Evolutionary conservation across 53 echinoderm and acorn worm species (phyloP).

Genomic region (Henricia sp.): DNA sequence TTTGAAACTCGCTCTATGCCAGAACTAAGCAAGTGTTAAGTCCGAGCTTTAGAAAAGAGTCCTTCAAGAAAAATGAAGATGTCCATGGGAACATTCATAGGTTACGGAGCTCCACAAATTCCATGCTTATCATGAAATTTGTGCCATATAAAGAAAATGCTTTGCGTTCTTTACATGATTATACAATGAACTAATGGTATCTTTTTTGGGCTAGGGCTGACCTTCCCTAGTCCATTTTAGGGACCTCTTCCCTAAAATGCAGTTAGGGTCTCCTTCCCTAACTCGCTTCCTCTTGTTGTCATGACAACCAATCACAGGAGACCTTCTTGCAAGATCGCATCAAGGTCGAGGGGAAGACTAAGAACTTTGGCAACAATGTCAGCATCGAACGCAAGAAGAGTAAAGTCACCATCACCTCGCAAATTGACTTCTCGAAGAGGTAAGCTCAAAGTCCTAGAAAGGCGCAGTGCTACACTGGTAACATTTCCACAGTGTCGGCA

Average conservation of each 20-base stretch:
- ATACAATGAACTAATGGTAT: conserved; percentile 39
- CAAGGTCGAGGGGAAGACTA: conserved; percentile 98
- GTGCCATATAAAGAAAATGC: background rate
- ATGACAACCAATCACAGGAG: conserved; percentile 74
- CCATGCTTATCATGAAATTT: background rate
- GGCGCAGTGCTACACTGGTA: no score
- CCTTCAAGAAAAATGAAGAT: no score
- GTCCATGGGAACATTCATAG: no score
- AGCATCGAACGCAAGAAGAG: conserved; percentile 99
- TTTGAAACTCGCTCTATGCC: no score
- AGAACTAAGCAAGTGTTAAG: no score
- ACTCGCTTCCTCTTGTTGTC: conserved; percentile 11
- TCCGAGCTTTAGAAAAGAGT: no score
- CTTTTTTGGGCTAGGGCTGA: conserved; percentile 67
- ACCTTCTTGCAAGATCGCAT: conserved; percentile 90
- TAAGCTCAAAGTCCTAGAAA: no score
- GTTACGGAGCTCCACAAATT: no score
- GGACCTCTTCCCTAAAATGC: conserved; percentile 97
- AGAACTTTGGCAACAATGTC: conserved; percentile 88
- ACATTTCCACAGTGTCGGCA: no score
- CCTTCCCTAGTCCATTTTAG: conserved; percentile 87
- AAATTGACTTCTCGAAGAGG: conserved; percentile 97
- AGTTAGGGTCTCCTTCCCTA: conserved; percentile 30
- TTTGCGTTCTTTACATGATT: no score
- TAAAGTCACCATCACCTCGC: conserved; percentile 85